Percentiles rank a stretch among this genome's conserved stretches.
These are phyloP conservation scores for Ancistrus triradiatus DNA, from an alignment of 2,113 vertebrate genomes.

Conservation along the genomic window DNA sequence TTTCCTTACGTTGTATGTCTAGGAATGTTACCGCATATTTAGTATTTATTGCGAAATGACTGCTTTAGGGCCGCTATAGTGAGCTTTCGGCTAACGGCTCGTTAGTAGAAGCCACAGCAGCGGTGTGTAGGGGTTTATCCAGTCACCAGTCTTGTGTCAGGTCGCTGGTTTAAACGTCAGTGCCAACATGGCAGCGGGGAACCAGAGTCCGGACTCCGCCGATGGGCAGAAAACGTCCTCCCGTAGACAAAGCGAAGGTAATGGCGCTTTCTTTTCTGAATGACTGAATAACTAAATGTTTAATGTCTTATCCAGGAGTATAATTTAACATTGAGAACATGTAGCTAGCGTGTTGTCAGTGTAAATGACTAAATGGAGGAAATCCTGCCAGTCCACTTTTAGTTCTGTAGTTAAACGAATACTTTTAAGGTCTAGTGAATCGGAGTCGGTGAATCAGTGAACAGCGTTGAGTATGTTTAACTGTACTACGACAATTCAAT, in stretches of 20 bases:
- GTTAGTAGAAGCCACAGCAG: background rate
- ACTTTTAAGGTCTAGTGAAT: no score
- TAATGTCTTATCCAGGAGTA: no score
- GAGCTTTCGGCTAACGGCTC: background rate
- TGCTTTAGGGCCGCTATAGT: background rate
- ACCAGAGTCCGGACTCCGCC: slow-evolving; percentile 30
- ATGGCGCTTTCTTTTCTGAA: background rate
- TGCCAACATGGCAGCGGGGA: slow-evolving; percentile 57
- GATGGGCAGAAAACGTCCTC: slow-evolving; percentile 44
- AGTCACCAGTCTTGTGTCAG: slow-evolving; percentile 7
- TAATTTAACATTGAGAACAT: no score
- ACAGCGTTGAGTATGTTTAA: no score
- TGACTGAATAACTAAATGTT: background rate
- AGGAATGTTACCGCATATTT: background rate
- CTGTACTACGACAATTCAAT: no score
- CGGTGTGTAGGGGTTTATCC: slow-evolving; percentile 7
- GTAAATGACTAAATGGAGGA: no score
- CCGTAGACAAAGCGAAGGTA: slow-evolving; percentile 60
- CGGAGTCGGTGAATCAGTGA: no score
- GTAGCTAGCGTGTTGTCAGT: no score
- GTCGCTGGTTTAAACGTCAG: slow-evolving; percentile 9
- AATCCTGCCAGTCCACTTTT: no score
- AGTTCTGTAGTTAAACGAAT: no score
- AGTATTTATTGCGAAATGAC: background rate
- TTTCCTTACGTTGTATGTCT: background rate